Percentiles rank a stretch among this genome's conserved stretches.
These are phyloP conservation scores for Phrynosoma platyrhinos DNA, from an alignment of 2,113 vertebrate species.

Conservation along the genomic window DNA sequence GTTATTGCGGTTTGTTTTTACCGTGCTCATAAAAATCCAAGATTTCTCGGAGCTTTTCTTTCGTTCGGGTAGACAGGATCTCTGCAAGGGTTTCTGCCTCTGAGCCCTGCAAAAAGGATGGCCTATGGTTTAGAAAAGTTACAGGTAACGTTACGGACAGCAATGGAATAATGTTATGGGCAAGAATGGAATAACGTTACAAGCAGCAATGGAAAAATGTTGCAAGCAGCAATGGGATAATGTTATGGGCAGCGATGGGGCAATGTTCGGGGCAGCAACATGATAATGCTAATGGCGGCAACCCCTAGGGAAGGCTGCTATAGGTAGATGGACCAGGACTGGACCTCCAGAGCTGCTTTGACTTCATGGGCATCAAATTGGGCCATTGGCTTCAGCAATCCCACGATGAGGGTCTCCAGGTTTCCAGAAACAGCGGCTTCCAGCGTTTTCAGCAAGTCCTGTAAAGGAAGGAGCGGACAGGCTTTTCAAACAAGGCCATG, in stretches of 20 bases:
- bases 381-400: conserved; percentile 56
- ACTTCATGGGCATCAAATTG: conserved; percentile 64
- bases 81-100: conserved; percentile 81
- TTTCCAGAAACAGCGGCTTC: conserved; percentile 54
- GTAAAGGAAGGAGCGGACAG: background rate
- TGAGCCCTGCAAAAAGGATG: conserved; percentile 52
- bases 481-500: background rate
- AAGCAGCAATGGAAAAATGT: too few relatives aligned
- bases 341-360: conserved; percentile 68
- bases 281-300: background rate
- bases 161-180: too few relatives aligned
- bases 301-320: too few relatives aligned
- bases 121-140: background rate
- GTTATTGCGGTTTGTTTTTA: conserved; percentile 45
- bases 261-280: too few relatives aligned
- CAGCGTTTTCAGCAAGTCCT: conserved; percentile 67
- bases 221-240: too few relatives aligned
- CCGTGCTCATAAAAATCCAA: conserved; percentile 69
- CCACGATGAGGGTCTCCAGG: conserved; percentile 58
- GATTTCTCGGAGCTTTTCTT: conserved; percentile 75
- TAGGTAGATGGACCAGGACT: too few relatives aligned
- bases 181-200: too few relatives aligned
- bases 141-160: too few relatives aligned
- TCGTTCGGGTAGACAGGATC: conserved; percentile 79
- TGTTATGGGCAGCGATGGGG: too few relatives aligned